Evolutionary conservation across 2,888 invertebrate species (phyloP), one percentile per base, ranked within the genome.

Genomic region (Blomia tropicalis): DNA sequence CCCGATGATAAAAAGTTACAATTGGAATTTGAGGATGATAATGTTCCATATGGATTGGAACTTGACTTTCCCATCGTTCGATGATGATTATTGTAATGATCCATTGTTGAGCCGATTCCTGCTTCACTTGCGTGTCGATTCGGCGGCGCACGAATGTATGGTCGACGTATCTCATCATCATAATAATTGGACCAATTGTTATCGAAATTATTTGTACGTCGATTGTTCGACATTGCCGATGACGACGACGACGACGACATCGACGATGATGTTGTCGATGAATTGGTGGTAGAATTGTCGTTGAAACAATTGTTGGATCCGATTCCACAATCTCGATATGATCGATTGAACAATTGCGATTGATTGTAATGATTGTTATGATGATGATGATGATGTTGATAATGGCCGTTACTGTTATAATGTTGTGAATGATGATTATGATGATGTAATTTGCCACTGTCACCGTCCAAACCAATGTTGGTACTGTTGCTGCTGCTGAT

Each of bases 111-210:
- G 19, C 14, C 14, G 14, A n/a, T n/a, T n/a, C n/a, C n/a, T 31
- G 56, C 56, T 36, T 62, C 62, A n/a, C 29, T 4, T 11, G 56
- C 51, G 32, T 56, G 62, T 25, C 41, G 32, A 27, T 62, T 62
- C 5, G 62, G 62, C 27, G 62, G 62, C 43, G 62, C 32, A 17
- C 62, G 54, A 19, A 62, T 62, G 36, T 62, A 62, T 22, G 30
- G 19, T 17, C 62, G 36, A 1, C 62, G 32, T 22, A 62, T 25
- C 27, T 62, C 62, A 54, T 62, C 62, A 31, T 62, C 62, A 30
- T 32, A 23, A 30, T 51, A 2, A 30, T 51, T 2, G 2, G 7
- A 27, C n/a, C n/a, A 17, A n/a, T n/a, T 41, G 41, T 41, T 41
- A n/a, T n/a, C n/a, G 41, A 41, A 17, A n/a, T 51, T 51, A 2